Conservation (phyloP, 1,140 invertebrate genomes). For the Papilio aristodemus region DNA sequence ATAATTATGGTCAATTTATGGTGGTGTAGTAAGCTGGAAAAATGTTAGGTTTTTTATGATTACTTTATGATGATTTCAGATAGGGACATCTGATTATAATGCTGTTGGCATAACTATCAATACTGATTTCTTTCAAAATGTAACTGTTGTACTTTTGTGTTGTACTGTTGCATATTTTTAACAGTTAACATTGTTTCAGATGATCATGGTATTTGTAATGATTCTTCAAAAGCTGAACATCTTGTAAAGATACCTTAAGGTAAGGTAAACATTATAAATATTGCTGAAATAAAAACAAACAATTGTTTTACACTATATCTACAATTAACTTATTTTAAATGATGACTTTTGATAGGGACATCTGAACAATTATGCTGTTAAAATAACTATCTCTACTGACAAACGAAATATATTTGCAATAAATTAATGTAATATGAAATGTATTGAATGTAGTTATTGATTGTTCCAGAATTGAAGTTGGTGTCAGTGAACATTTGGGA, state of each 20-base stretch:
- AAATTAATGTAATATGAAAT: not conserved
- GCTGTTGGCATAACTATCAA: slow-evolving; percentile 67
- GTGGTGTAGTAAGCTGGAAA: too few species aligned
- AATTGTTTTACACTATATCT: not conserved
- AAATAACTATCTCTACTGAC: slow-evolving; percentile 64
- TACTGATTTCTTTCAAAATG: slow-evolving; percentile 44
- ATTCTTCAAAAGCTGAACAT: not conserved
- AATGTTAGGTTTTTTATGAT: too few species aligned
- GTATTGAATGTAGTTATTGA: not conserved
- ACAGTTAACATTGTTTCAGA: not conserved
- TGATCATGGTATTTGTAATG: not conserved
- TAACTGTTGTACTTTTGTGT: not conserved
- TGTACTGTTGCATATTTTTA: not conserved
- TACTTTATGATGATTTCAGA: slow-evolving; percentile 63
- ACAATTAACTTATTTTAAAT: slow-evolving; percentile 28
- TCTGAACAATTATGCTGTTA: slow-evolving; percentile 60
- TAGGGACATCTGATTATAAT: slow-evolving; percentile 74
- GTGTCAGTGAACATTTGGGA: not conserved
- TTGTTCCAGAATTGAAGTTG: not conserved
- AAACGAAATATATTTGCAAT: not conserved
- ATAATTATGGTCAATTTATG: too few species aligned
- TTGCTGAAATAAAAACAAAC: not conserved
- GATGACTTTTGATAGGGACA: slow-evolving; percentile 56
- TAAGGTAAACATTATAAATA: not conserved
- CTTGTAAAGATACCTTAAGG: not conserved